Conservation (phyloP, 2,113 vertebrate species). For the Odobenus rosmarus region DNA sequence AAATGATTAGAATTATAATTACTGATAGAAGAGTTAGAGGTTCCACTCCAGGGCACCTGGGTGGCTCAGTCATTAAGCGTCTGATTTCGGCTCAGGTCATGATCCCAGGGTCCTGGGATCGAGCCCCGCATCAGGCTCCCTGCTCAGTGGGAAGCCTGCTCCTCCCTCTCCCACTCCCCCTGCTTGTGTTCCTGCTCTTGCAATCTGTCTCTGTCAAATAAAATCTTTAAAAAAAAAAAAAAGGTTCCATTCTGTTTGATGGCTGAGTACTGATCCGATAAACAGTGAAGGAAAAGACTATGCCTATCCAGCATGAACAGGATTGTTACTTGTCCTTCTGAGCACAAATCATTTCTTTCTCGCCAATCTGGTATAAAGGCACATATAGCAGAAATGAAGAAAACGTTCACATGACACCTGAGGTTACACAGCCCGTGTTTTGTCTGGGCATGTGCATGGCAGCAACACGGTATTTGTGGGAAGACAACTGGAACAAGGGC, state of each 20-base stretch:
- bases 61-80: too few relatives aligned
- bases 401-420: neutral
- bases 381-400: neutral
- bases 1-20: neutral
- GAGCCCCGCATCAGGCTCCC: too few relatives aligned
- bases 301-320: neutral
- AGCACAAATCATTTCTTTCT: neutral
- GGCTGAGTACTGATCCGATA: neutral
- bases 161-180: too few relatives aligned
- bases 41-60: too few relatives aligned
- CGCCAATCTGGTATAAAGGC: neutral
- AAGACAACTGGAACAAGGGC: neutral
- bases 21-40: neutral
- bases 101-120: too few relatives aligned
- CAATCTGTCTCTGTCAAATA: too few relatives aligned
- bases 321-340: neutral
- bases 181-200: too few relatives aligned
- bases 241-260: neutral
- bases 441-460: neutral
- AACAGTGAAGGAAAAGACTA: neutral
- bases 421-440: accelerated
- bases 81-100: too few relatives aligned
- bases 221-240: neutral
- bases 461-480: neutral
- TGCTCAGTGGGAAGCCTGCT: too few relatives aligned